Percentiles rank a stretch among this genome's conserved stretches.
These are phyloP conservation scores for Gymnosoma rotundatum DNA, from an alignment of 2,888 invertebrate species.

Conservation along the genomic window DNA sequence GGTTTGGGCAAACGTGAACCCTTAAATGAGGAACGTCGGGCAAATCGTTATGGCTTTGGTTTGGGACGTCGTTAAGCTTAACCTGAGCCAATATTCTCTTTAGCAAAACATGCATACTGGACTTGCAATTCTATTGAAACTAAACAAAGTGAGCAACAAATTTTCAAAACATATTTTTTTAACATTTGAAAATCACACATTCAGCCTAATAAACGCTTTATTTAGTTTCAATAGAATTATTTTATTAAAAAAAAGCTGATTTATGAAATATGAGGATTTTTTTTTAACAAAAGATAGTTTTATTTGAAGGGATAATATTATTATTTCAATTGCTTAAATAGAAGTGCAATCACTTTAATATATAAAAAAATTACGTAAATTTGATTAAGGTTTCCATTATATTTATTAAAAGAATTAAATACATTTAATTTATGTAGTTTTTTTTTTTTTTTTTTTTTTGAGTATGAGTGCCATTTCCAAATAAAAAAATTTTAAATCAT, in stretches of 20 bases:
- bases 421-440: conserved; percentile 7
- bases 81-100: neutral
- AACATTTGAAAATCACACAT: neutral
- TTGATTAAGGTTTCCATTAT: neutral
- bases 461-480: conserved; percentile 67
- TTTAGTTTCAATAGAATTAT: conserved; percentile 37
- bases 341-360: conserved; percentile 7
- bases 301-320: conserved; percentile 66
- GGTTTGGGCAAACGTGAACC: conserved; percentile 86
- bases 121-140: conserved; percentile 38
- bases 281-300: conserved; percentile 24
- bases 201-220: conserved; percentile 44
- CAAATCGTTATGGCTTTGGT: conserved; percentile 83
- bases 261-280: neutral
- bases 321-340: conserved; percentile 23
- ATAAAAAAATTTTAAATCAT: conserved; percentile 9
- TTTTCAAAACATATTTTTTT: neutral
- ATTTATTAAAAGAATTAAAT: neutral
- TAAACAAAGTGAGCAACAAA: neutral
- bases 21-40: conserved; percentile 74
- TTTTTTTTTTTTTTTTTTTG: neutral
- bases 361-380: neutral
- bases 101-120: too few relatives aligned
- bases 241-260: neutral
- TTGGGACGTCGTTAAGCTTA: conserved; percentile 83